Conservation (phyloP, 2,888 invertebrate species). For the Ashinkailepas kermadecensis region DNA sequence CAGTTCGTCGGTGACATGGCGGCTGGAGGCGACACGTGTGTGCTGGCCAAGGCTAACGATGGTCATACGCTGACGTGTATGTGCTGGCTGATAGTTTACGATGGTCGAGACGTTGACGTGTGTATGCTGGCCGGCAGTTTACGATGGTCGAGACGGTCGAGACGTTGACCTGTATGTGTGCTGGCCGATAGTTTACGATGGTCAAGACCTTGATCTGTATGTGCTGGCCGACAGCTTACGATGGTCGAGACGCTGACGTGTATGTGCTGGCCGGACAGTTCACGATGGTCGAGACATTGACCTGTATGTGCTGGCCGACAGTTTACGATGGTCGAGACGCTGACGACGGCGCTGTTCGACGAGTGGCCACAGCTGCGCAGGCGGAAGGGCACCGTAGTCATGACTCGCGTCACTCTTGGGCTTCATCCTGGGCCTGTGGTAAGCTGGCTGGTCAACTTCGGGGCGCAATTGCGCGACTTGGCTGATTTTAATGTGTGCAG, state of each 20-base stretch:
- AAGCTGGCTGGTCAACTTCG: background rate
- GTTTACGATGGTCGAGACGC: constrained; percentile 45
- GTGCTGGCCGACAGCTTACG: constrained; percentile 27
- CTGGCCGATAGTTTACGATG: no score
- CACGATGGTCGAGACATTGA: no score
- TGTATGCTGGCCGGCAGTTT: constrained; percentile 25
- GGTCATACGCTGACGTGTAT: no score
- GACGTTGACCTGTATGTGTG: constrained; percentile 44
- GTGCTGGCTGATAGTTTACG: no score
- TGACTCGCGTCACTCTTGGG: constrained; percentile 31
- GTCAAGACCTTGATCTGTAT: no score
- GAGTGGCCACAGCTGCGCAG: constrained; percentile 44
- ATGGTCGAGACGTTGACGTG: no score
- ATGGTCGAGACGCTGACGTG: constrained; percentile 47
- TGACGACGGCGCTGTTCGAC: constrained; percentile 49
- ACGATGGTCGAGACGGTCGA: constrained; percentile 48
- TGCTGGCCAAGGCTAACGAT: no score
- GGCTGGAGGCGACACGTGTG: no score
- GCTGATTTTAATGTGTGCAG: no score
- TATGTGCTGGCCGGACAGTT: no score
- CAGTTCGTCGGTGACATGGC: no score
- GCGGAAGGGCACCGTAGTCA: constrained; percentile 40
- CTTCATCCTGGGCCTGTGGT: constrained; percentile 24
- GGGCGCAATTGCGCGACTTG: no score
- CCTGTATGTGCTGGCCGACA: background rate